Percentiles rank a stretch among this genome's conserved stretches.
phyloP scores from a whole-genome alignment of 1,140 invertebrate species.

The Rhizoglyphus robini region DNA sequence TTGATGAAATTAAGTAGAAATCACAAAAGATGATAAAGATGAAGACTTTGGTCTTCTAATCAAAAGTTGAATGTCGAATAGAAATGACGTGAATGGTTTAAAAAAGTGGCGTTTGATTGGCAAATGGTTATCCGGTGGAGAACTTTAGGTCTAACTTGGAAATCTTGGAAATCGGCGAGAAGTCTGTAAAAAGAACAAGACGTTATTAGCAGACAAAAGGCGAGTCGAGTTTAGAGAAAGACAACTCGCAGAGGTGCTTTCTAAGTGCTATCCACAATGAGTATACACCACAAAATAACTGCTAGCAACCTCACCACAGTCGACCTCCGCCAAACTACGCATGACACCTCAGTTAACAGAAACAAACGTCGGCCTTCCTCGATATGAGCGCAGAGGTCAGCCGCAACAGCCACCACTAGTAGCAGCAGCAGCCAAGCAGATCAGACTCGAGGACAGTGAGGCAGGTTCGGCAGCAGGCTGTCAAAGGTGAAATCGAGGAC shows the following conservation, averaged over 20 bases:
- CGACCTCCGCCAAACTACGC: neutral
- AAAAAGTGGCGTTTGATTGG: no score
- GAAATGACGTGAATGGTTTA: no score
- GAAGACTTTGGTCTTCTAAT: no score
- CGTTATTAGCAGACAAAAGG: neutral
- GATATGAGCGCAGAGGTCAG: neutral
- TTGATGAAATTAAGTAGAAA: neutral
- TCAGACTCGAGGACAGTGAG: neutral
- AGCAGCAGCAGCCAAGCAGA: neutral
- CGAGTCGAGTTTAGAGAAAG: neutral
- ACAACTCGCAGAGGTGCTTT: no score
- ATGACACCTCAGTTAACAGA: neutral
- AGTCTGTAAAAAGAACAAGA: neutral
- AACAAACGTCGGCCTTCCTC: neutral
- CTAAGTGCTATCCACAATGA: no score
- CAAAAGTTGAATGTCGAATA: no score
- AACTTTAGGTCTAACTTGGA: neutral
- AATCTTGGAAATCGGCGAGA: neutral
- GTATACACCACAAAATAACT: no score
- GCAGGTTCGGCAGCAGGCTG: neutral
- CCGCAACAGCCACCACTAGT: neutral
- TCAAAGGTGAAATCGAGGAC: conserved; percentile 9
- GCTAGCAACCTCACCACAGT: neutral
- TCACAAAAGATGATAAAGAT: neutral
- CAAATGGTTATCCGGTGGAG: neutral